phyloP scores from a whole-genome alignment of 2,797 vertebrate species.

The Mionectes olivaceus region DNA sequence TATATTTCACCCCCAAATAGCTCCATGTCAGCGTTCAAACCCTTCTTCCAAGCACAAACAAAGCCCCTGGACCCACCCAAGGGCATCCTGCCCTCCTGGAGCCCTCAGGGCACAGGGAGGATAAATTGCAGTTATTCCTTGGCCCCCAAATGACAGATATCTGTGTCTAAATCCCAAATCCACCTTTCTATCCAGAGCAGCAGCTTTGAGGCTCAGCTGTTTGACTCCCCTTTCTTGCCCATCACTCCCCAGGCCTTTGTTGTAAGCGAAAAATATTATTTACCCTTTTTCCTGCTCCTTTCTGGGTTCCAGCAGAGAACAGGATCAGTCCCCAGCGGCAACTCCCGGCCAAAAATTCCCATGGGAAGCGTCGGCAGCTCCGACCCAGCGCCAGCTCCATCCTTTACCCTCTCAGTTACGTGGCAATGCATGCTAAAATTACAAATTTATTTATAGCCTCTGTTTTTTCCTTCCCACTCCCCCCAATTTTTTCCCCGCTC shows the following conservation, averaged over 20 bases:
- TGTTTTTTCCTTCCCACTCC: background rate
- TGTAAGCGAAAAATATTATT: too few relatives aligned
- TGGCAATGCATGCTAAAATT: conserved; percentile 70
- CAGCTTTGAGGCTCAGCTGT: background rate
- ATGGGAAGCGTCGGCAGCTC: background rate
- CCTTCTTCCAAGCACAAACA: background rate
- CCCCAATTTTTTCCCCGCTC: conserved; percentile 62
- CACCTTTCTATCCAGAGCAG: background rate
- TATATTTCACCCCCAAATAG: background rate
- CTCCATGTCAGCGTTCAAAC: rapidly evolving
- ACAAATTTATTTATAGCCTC: conserved; percentile 73
- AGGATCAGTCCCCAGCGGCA: background rate
- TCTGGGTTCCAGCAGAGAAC: background rate
- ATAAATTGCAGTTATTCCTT: background rate
- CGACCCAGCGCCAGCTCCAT: background rate
- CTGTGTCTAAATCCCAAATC: background rate
- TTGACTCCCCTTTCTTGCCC: background rate
- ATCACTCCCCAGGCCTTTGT: rapidly evolving
- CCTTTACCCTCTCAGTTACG: conserved; percentile 69
- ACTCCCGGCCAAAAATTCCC: background rate
- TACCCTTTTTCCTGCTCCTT: background rate
- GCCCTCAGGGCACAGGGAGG: background rate
- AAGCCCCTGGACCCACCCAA: too few relatives aligned
- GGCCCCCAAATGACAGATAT: background rate
- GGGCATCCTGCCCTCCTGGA: too few relatives aligned